These are phyloP conservation scores for Baccha elongata DNA, from an alignment of 2,888 invertebrate species.

Conservation along the genomic window DNA sequence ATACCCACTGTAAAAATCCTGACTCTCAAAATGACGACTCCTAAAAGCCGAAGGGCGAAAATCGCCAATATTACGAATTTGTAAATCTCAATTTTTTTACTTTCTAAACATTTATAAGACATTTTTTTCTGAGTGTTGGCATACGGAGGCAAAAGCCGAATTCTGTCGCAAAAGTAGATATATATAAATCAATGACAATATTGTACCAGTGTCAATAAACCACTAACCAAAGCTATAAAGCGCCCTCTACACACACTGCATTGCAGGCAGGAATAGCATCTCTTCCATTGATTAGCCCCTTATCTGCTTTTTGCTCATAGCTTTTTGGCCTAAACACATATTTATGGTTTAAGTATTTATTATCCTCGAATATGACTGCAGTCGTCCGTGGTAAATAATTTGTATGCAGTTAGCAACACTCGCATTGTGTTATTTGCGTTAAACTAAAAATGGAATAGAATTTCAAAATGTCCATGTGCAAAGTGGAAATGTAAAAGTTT, in stretches of 20 bases:
- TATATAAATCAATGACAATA: constrained; percentile 52
- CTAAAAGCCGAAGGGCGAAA: too few relatives aligned
- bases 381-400: constrained; percentile 36
- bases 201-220: constrained; percentile 46
- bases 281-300: constrained; percentile 39
- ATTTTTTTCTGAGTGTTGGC: too few relatives aligned
- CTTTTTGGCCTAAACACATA: constrained; percentile 12
- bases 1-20: too few relatives aligned
- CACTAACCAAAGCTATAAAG: constrained; percentile 19
- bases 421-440: background rate
- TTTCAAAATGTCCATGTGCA: constrained; percentile 38
- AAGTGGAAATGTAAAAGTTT: constrained; percentile 19
- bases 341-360: constrained; percentile 33
- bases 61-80: too few relatives aligned
- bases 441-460: constrained; percentile 27
- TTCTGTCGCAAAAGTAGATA: constrained; percentile 29
- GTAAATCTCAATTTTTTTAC: too few relatives aligned
- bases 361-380: constrained; percentile 43
- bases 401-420: constrained; percentile 28
- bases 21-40: too few relatives aligned
- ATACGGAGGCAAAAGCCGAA: constrained; percentile 17
- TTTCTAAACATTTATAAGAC: too few relatives aligned
- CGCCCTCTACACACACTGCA: constrained; percentile 32
- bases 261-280: constrained; percentile 35
- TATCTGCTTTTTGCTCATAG: background rate